A percentile compares a stretch with the other conserved stretches of the same genome.
Evolutionary conservation across 2,797 vertebrate species (phyloP).

Genomic region (Propithecus perrieri): DNA sequence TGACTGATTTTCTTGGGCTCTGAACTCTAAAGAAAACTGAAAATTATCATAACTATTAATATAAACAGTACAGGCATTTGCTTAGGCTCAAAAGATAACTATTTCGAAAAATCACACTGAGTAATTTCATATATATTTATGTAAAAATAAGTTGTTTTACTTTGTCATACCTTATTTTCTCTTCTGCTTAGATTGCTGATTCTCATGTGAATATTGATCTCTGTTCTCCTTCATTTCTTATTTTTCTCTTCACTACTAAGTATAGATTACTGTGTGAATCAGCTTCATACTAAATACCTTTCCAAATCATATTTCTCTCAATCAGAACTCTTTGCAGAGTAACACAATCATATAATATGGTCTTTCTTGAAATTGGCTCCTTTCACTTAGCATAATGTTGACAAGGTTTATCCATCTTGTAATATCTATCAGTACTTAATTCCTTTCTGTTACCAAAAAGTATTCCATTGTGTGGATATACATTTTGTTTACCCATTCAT

Average conservation of each 20-base stretch:
- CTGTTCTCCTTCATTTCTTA: not conserved
- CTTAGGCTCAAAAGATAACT: not conserved
- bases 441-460: not conserved
- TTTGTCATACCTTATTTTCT: not conserved
- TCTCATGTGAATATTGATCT: not conserved
- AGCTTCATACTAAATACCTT: not conserved
- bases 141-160: not conserved
- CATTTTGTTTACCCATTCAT: not conserved
- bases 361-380: not conserved
- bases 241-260: not conserved
- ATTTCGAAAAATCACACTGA: not conserved
- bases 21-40: conserved; percentile 26
- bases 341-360: not conserved
- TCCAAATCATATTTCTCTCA: not conserved
- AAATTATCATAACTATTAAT: not conserved
- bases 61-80: not conserved
- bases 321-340: not conserved
- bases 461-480: not conserved
- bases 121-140: not conserved
- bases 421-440: not conserved
- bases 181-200: not conserved
- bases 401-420: not conserved
- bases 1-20: not conserved
- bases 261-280: not conserved
- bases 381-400: not conserved